Percentiles rank a stretch among this genome's conserved stretches.
phyloP scores from a whole-genome alignment of 2,888 invertebrate genomes.

The Choristoneura rosaceana region DNA sequence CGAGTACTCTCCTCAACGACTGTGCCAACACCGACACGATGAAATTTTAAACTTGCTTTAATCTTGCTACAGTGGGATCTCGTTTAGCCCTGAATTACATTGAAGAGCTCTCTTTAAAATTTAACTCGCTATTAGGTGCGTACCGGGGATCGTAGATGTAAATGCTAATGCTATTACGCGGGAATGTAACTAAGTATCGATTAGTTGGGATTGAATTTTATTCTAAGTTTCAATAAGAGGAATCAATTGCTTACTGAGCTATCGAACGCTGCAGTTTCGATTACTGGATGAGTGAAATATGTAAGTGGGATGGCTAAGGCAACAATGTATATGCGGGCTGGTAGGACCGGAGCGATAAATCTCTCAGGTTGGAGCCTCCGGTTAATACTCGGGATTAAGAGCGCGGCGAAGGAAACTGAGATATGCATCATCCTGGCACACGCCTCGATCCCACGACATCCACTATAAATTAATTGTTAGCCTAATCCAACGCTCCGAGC shows the following conservation, averaged over 20 bases:
- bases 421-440: conserved; percentile 64
- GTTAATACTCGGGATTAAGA: conserved; percentile 72
- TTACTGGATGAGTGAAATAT: conserved; percentile 56
- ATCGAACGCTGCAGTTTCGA: conserved; percentile 43
- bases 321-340: conserved; percentile 58
- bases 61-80: conserved; percentile 38
- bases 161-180: conserved; percentile 26
- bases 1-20: conserved; percentile 62
- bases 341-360: conserved; percentile 62
- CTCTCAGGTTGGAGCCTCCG: conserved; percentile 63
- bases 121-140: conserved; percentile 20
- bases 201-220: conserved; percentile 13
- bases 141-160: conserved; percentile 20
- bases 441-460: conserved; percentile 51
- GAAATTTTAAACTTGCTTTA: conserved; percentile 67
- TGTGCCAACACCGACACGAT: conserved; percentile 62
- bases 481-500: conserved; percentile 26
- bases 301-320: conserved; percentile 54
- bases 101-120: conserved; percentile 47
- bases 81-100: conserved; percentile 51
- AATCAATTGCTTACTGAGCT: conserved; percentile 5
- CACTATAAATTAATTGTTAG: conserved; percentile 45
- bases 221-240: conserved; percentile 11
- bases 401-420: conserved; percentile 61
- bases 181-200: neutral